phyloP scores from a whole-genome alignment of 2,113 vertebrate genomes.

The Pomatorhinus ruficollis region DNA sequence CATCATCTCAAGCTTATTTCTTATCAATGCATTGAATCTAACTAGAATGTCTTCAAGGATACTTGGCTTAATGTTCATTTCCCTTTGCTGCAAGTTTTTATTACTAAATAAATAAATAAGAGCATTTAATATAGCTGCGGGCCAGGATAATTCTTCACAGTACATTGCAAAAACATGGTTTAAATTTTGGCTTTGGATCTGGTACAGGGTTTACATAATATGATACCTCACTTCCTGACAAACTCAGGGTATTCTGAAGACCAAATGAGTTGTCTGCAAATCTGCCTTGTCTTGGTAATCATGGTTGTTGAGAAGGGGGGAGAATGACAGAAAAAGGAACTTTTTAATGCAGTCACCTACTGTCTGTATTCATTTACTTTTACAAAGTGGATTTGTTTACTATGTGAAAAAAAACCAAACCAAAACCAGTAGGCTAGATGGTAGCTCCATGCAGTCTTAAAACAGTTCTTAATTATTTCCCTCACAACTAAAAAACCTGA shows the following conservation, averaged over 20 bases:
- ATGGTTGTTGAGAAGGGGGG: background rate
- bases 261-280: background rate
- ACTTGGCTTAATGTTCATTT: conserved; percentile 6
- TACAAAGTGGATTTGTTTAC: background rate
- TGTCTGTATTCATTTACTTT: background rate
- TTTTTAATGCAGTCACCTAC: background rate
- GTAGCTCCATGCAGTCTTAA: background rate
- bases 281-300: background rate
- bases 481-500: background rate
- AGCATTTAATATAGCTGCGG: conserved; percentile 6
- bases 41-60: background rate
- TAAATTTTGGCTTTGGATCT: conserved; percentile 16
- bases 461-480: conserved; percentile 9
- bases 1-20: background rate
- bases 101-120: conserved; percentile 31
- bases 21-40: background rate
- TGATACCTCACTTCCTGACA: background rate
- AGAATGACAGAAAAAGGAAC: background rate
- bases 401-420: background rate
- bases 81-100: conserved; percentile 5
- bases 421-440: background rate
- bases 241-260: background rate
- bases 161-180: conserved; percentile 3
- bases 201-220: background rate
- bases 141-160: conserved; percentile 18